Evolutionary conservation across 2,113 vertebrate genomes (phyloP), one percentile per base, ranked within the genome.

Genomic region (Pelvicachromis taeniatus): DNA sequence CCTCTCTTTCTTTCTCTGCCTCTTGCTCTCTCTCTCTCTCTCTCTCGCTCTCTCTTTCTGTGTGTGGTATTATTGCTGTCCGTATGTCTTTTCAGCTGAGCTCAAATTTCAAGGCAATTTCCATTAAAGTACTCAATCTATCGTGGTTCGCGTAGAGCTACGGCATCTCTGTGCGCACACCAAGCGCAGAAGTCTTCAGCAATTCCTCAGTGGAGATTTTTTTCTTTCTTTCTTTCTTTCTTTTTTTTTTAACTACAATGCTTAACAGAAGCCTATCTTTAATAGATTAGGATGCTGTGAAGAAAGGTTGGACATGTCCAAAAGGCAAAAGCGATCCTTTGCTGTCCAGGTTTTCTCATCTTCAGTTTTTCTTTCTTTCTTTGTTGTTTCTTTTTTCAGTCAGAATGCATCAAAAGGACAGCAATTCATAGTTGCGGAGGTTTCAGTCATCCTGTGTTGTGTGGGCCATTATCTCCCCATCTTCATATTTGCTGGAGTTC

Each of bases 401-500:
- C 82, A 88, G 55, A 83, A 84, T 55, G 81, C 85, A 88, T 91
- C 83, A 83, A 84, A 85, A 82, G 4, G 53, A 84, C 16, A 65
- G 35, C 87, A 82, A 89, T 10, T 81, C 77, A 77, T 87, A 61
- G 84, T 83, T 89, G 61, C 48, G 21, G 88, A 82, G 84, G 58
- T 86, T 86, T 86, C 92, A 89, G 83, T 77, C 89, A 86, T 92
- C 63, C 81, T 88, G 65, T 50, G 83, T 80, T 38, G 70, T 82
- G 58, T 82, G 80, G 82, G 53, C 87, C 92, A 93, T 95, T 83
- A 93, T 92, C 89, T 91, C 80, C 85, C 84, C 91, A 92, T 92
- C 86, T 83, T 94, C 87, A 87, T 91, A 89, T 91, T 90, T 90
- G 90, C 88, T 90, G 87, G 93, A 95, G 92, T 94, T 94, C 90